Evolutionary conservation across 2,888 invertebrate genomes (phyloP), one percentile per base, ranked within the genome.

Genomic region (Eurytoma californica): DNA sequence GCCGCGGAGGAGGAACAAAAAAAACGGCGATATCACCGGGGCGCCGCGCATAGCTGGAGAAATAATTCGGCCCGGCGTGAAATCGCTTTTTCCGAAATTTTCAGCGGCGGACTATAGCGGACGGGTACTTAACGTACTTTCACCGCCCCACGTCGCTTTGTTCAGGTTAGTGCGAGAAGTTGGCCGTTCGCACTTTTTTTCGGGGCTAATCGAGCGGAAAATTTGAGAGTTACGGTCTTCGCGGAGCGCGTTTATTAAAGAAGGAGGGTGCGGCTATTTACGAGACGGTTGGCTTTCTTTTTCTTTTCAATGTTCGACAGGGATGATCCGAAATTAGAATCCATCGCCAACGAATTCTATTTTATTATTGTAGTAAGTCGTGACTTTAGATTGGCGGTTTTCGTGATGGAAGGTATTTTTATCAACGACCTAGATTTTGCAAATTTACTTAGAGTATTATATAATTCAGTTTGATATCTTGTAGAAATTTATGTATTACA

Each of bases 131-230:
- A 65, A 30, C 74, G 47, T n/a, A 20, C 18, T 57, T 58, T 58
- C 5, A 0, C 18, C 55, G 30, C 30, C n/a, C 13, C 2, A 20
- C 18, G n/a, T 14, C 47, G n/a, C 49, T 65, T 58, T 13, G 20
- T 20, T 3, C 12, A 9, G 63, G 18, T 57, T 20, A 30, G n/a
- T n/a, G 39, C 20, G 68, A 61, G 67, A 67, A 30, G 30, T 49
- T 12, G 16, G 16, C 51, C 20, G 16, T 70, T 60, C 28, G 7
- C 9, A 39, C 66, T 67, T 72, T 60, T 60, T 58, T 18, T 16
- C 49, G 14, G 12, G 39, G 24, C 18, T 68, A 72, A 80, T 80
- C 72, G 80, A 63, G 57, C 47, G 75, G 39, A 76, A 80, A 80
- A 76, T 76, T 72, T 13, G 47, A 74, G 24, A 80, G 72, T 68